Base-by-base conservation (phyloP, 2,888 invertebrate genomes). In the Drosophila parthenogenetica region DNA sequence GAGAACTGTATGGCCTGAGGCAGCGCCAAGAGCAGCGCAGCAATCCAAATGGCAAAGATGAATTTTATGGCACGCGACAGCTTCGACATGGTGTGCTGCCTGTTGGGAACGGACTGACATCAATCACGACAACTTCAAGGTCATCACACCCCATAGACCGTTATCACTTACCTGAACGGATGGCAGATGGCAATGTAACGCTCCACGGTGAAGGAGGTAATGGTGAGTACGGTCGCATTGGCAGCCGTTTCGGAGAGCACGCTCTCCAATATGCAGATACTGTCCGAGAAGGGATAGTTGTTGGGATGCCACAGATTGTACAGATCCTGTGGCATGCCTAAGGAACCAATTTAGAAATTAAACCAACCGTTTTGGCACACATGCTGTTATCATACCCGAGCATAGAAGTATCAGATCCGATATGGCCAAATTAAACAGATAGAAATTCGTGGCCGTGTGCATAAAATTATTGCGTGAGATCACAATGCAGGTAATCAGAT, bases 201-300 rank as follows among this genome's bases (percentile, higher is more conserved):
- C 91, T 98, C 98, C 10, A 97, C 95, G 0, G 96, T 98, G 91
- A 98, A 98, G 3, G 97, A 97, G 0, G 97, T 97, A 85, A 98
- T 98, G 13, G 96, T 96, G 71, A 96, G 92, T 0, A 98, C 97
- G 0, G 97, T 97, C 0, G 97, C 97, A 90, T 96, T 96, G 8
- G 96, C 95, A 1, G 96, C 95, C 3, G 96, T 96, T 92, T 98
- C 98, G 0, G 97, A 96, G 0, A 96, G 95, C 57, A 97, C 94
- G 7, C 96, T 96, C 74, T 95, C 93, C 16, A 95, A 91, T 16
- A 96, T 94, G 91, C 97, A 98, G 79, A 96, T 94, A 5, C 94
- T 93, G 89, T 96, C 96, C 1, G 96, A 96, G 76, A 97, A 94
- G 2, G 95, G 94, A 89, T 96, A 96, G 0, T 95, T 95, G 63